Evolutionary conservation across 2,797 vertebrate species (phyloP).

Genomic region (Kryptolebias ocellatus): DNA sequence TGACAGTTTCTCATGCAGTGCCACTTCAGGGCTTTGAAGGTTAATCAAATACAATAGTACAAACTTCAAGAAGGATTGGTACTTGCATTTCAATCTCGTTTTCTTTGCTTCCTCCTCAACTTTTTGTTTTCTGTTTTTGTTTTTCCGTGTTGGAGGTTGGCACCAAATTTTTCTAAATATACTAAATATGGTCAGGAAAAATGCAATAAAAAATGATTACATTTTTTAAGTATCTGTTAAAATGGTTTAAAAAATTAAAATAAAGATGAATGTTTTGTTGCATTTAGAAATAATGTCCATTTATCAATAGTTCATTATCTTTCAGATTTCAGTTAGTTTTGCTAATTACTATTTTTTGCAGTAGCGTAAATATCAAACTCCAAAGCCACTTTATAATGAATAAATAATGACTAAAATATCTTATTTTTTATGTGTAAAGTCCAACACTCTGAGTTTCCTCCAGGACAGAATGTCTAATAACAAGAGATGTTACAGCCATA

Average conservation of each 20-base stretch:
- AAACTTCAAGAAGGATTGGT: neutral
- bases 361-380: neutral
- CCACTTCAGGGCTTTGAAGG: neutral
- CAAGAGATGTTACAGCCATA: neutral
- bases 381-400: neutral
- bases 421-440: neutral
- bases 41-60: neutral
- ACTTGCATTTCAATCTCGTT: neutral
- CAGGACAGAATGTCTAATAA: constrained; percentile 6
- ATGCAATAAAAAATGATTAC: no score
- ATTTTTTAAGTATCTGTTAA: no score
- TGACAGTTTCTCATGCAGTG: neutral
- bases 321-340: no score
- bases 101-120: neutral
- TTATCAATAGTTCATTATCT: no score
- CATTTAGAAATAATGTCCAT: no score
- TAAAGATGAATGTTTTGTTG: no score
- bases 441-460: neutral
- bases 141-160: no score
- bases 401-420: neutral
- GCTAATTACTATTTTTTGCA: neutral
- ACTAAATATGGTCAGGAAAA: no score
- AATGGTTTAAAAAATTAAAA: no score
- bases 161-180: no score
- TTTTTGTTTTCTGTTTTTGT: neutral